Percentiles rank a stretch among this genome's conserved stretches.
Evolutionary conservation across 1,140 invertebrate species (phyloP).

Genomic region (Olivierus martensii): DNA sequence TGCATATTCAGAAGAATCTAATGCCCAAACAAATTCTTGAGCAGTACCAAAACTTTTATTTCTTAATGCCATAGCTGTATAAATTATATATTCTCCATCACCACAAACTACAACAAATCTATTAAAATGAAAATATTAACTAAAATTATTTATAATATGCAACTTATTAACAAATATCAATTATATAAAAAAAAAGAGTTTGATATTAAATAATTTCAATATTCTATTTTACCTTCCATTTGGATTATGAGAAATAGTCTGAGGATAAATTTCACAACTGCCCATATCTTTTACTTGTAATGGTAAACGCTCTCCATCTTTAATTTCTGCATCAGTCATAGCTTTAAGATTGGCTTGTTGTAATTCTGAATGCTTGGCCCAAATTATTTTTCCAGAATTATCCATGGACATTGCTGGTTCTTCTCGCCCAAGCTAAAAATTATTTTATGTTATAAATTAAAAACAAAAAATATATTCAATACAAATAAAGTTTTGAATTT

Average conservation of each 20-base stretch:
- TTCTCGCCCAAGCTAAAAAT: conserved; percentile 68
- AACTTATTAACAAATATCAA: no score
- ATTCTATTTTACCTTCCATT: conserved; percentile 56
- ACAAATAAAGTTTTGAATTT: no score
- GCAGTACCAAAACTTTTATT: conserved; percentile 98
- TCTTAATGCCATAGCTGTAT: conserved; percentile 95
- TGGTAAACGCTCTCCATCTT: conserved; percentile 84
- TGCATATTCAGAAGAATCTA: conserved; percentile 86
- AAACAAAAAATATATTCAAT: no score
- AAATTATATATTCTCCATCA: conserved; percentile 99
- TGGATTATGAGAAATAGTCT: conserved; percentile 95
- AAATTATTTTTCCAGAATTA: conserved; percentile 92
- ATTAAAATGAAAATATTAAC: no score
- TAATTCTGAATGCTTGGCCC: conserved; percentile 95
- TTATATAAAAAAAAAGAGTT: no score
- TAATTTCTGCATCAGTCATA: conserved; percentile 49
- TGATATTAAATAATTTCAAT: neutral
- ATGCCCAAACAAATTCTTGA: conserved; percentile 97
- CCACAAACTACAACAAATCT: conserved; percentile 96
- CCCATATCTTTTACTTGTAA: conserved; percentile 97
- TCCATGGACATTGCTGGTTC: conserved; percentile 99
- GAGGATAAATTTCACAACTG: conserved; percentile 97
- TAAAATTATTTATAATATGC: no score
- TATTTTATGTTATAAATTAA: neutral
- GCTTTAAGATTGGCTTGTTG: conserved; percentile 86